Evolutionary conservation across 92 coral and sea anemone genomes (phyloP).

Genomic region (Palythoa grandiflora): DNA sequence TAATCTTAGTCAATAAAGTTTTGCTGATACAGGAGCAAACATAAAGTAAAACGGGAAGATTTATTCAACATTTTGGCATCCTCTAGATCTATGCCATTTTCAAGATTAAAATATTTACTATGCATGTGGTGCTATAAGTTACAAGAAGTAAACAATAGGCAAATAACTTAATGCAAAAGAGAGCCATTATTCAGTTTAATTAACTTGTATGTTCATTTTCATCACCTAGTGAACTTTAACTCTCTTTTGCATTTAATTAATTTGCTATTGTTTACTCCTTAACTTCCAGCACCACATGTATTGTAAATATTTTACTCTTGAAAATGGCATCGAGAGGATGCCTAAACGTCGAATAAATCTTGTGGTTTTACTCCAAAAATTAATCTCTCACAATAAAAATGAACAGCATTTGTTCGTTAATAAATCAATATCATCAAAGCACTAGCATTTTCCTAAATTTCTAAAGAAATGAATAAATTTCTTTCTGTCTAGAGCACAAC

Average conservation of each 20-base stretch:
- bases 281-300: constrained; percentile 7
- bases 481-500: not conserved
- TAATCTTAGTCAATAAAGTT: too few relatives aligned
- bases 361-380: not conserved
- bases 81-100: not conserved
- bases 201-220: not conserved
- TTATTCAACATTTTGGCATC: constrained; percentile 11
- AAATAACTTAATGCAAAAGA: not conserved
- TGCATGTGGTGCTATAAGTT: too few relatives aligned
- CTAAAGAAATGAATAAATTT: not conserved
- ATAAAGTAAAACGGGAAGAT: too few relatives aligned
- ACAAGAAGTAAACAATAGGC: too few relatives aligned
- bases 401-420: not conserved
- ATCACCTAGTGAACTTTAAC: constrained; percentile 8
- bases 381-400: not conserved
- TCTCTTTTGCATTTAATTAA: constrained; percentile 13
- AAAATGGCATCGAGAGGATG: constrained; percentile 17
- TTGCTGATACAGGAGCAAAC: too few relatives aligned
- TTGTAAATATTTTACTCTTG: constrained; percentile 14
- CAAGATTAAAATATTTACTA: not conserved
- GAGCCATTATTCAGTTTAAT: not conserved
- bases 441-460: not conserved
- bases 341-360: constrained; percentile 19
- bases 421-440: not conserved
- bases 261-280: constrained; percentile 2